Base-by-base conservation (phyloP, 2,113 vertebrate species). In the Nothobranchius furzeri region DNA sequence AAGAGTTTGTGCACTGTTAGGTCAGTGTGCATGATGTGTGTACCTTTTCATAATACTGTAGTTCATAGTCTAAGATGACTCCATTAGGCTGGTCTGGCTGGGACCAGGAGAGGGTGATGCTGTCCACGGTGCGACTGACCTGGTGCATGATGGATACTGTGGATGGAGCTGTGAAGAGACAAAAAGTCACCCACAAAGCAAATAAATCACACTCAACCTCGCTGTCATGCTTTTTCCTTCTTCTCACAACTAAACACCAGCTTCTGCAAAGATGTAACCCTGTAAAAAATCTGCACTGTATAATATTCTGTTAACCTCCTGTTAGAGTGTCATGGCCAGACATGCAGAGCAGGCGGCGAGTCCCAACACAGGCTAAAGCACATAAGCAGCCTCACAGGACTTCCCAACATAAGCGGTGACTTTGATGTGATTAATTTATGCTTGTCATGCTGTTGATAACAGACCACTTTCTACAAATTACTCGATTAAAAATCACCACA, bases 1-100 rank as follows among this genome's bases (percentile, higher is more conserved):
- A 46, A 15, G 10, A n/a, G 9, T 42, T 12, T n/a, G 3, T 57
- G 40, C 24, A 7, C 10, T 50, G 17, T 36, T 4, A 0, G 47
- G 30, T 43, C 9, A 40, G n/a, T 42, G 56, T 20, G 1, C 20
- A 20, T 20, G 20, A 20, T 20, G 20, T 53, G 51, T 63, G 0
- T 95, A 99, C 97, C 98, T 99, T 99, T 76, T 98, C 96, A 4
- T 98, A 99, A 42, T 95, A 97, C 75, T 97, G 96, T 3, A 99
- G 92, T 69, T 99, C 98, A 0, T 99, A 99, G 87, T 99, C 98
- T 88, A 99, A 91, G 85, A 99, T 99, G 88, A 98, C 93, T 4
- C 98, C 97, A 0, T 99, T 99, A 59, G 98, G 98, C 82, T 99
- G 98, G 90, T 99, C 98, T 0, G 98, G 98, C 80, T 99, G 97